These are phyloP conservation scores for Nemoura dubitans DNA, from an alignment of 2,888 invertebrate species.

Conservation along the genomic window DNA sequence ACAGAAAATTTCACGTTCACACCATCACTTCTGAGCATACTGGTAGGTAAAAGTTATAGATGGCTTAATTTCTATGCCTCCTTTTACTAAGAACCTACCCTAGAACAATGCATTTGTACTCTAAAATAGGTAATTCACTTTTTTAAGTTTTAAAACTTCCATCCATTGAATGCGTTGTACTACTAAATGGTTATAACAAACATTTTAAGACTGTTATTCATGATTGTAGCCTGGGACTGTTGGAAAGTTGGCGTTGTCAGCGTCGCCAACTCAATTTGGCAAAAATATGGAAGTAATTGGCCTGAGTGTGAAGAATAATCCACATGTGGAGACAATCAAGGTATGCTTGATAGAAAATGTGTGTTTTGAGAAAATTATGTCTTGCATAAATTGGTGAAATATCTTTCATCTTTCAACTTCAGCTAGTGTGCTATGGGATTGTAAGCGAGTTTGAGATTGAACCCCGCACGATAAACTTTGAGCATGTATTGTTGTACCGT, in stretches of 20 bases:
- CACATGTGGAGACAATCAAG: constrained; percentile 63
- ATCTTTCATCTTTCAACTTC: constrained; percentile 45
- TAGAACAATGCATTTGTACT: no score
- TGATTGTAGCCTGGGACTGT: constrained; percentile 30
- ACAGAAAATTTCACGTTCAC: constrained; percentile 10
- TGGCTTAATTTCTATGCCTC: no score
- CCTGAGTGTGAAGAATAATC: constrained; percentile 66
- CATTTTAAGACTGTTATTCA: neutral
- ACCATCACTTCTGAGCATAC: neutral
- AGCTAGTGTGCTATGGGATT: constrained; percentile 64
- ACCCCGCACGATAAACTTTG: constrained; percentile 62
- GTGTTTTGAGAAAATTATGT: neutral
- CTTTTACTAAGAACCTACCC: no score
- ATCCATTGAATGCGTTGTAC: no score
- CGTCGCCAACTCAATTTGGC: constrained; percentile 57
- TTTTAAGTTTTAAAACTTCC: no score
- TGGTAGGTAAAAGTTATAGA: constrained; percentile 14
- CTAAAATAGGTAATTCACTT: no score
- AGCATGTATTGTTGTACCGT: constrained; percentile 65
- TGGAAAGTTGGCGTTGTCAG: constrained; percentile 55
- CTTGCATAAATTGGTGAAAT: neutral
- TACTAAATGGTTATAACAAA: no score
- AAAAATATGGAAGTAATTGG: constrained; percentile 56
- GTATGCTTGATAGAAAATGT: constrained; percentile 49
- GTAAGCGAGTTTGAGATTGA: constrained; percentile 62